A percentile compares a stretch with the other conserved stretches of the same genome.
Conservation (phyloP, 2,888 invertebrate genomes). For the Nudaria mundana region DNA sequence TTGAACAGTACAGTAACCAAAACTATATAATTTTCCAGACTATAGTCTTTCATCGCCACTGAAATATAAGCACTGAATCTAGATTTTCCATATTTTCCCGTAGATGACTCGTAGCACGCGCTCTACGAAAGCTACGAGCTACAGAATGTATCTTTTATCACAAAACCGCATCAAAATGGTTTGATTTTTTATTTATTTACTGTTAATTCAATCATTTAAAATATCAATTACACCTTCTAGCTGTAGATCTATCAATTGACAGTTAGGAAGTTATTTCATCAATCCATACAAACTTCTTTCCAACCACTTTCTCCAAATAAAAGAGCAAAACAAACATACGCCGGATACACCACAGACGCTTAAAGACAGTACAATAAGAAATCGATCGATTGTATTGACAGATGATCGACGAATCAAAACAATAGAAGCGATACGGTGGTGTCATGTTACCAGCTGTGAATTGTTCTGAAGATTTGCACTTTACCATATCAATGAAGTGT, state of each 20-base stretch:
- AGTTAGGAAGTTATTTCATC: conserved; percentile 13
- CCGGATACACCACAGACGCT: conserved; percentile 26
- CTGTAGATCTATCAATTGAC: conserved; percentile 1
- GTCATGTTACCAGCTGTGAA: conserved; percentile 29
- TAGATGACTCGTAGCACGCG: conserved; percentile 27
- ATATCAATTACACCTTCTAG: conserved; percentile 7
- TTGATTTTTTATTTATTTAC: too few species aligned
- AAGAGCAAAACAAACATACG: conserved; percentile 18
- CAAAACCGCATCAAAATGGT: too few species aligned
- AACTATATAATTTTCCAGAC: too few species aligned
- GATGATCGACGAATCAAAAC: conserved; percentile 40
- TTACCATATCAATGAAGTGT: too few species aligned
- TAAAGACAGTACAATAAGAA: conserved; percentile 9
- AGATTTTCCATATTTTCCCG: too few species aligned
- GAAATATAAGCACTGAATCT: too few species aligned
- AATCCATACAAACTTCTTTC: conserved; percentile 19
- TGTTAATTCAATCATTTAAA: too few species aligned
- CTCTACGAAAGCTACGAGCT: conserved; percentile 35
- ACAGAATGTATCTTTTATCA: background rate
- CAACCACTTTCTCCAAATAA: conserved; percentile 23
- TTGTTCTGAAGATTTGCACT: background rate
- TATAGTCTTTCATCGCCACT: too few species aligned
- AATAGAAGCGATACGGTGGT: conserved; percentile 38
- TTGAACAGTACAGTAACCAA: too few species aligned
- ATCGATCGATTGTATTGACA: conserved; percentile 28